Base-by-base conservation (phyloP, 1,140 invertebrate genomes). In the Phymorhynchus buccinoides region DNA sequence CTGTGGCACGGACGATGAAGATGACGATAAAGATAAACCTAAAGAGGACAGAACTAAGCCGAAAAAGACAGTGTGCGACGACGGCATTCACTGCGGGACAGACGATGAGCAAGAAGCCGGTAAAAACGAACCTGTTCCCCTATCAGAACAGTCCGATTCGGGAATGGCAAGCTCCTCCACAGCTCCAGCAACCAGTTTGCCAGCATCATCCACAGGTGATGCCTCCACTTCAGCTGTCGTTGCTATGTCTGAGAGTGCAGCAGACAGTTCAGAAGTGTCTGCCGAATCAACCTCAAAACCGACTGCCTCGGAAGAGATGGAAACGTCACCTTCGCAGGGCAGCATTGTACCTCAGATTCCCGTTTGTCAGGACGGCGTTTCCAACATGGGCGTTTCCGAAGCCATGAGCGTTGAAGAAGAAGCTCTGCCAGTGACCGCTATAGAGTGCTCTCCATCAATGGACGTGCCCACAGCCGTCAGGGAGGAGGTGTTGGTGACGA, bases 41-140 rank as follows among this genome's bases (percentile, higher is more conserved):
- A 82, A 87, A 66, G 82, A 86, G 32, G 78, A 87, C 62, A 84
- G 79, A 48, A 22, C 16, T 6, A 52, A 78, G 27, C 39, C 56
- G n/a, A 44, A 35, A 68, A 87, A 85, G 56, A 85, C 66, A 80
- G 80, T 52, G 27, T 79, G 80, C 80, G 78, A 71, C 42, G 84
- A 84, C 83, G 86, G 80, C 27, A 86, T 86, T 79, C 83, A 86
- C 56, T 88, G 87, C 86, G 87, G 87, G 1, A 88, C 87, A 78
- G 87, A 88, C 84, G 87, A 88, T 88, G 87, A 88, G 14, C 44
- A 39, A 80, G 83, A 77, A 44, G 80, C 80, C 1, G 80, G 27
- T 1, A 62, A 41, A n/a, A 16, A 66, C 35, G 27, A 27, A 66
- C 1, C 52, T 2, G 52, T 3, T 32, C n/a, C 32, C 4, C 3